Evolutionary conservation across 2,113 vertebrate genomes (phyloP).

Genomic region (Colius striatus): DNA sequence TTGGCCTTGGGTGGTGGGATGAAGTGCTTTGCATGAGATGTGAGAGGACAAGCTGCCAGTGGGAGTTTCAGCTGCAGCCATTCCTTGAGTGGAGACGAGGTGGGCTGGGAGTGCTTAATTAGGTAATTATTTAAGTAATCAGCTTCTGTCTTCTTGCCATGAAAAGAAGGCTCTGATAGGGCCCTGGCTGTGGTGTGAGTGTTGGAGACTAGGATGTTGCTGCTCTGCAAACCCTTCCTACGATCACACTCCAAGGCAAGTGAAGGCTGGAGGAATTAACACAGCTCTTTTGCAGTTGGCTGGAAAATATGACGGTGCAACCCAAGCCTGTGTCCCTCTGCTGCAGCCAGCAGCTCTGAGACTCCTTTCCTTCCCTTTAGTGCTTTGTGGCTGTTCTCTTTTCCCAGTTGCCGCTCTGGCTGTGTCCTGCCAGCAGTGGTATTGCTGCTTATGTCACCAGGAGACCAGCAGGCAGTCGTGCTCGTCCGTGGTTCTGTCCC

Average conservation of each 20-base stretch:
- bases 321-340: not conserved
- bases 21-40: not conserved
- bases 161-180: not conserved
- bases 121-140: conserved; percentile 6
- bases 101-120: not conserved
- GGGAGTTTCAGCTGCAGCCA: not conserved
- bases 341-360: not conserved
- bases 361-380: not conserved
- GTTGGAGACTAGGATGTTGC: not conserved
- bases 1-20: not conserved
- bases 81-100: not conserved
- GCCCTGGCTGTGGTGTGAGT: not conserved
- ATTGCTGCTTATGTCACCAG: not conserved
- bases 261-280: not conserved
- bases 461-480: rapidly evolving
- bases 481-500: rapidly evolving
- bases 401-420: not conserved
- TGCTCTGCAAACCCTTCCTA: not conserved
- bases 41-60: not conserved
- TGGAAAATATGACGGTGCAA: conserved; percentile 51
- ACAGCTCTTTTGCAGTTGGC: not conserved
- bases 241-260: not conserved
- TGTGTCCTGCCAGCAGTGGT: not conserved
- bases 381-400: not conserved
- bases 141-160: not conserved